Evolutionary conservation across 2,797 vertebrate species (phyloP).

Genomic region (Muscicapa comitata): DNA sequence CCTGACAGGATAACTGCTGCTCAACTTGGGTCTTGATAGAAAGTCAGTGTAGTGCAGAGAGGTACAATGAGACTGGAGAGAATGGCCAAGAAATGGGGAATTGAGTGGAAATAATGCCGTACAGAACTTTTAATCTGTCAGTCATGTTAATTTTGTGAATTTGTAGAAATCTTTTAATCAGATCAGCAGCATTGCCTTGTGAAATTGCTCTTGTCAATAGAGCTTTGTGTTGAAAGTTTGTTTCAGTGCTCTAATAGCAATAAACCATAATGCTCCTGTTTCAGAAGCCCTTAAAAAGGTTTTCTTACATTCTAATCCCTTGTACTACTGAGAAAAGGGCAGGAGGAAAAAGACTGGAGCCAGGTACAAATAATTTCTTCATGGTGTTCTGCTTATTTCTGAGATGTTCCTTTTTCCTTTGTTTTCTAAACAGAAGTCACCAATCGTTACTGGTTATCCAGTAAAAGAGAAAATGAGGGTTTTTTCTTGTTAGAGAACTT

Average conservation of each 20-base stretch:
- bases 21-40: neutral
- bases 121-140: neutral
- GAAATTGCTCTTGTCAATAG: neutral
- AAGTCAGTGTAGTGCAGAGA: neutral
- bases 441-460: neutral
- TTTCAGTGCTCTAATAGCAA: neutral
- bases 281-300: neutral
- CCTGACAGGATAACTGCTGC: neutral
- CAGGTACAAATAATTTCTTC: neutral
- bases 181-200: neutral
- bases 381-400: neutral
- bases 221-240: neutral
- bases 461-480: neutral
- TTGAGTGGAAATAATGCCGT: neutral
- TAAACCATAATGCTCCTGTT: neutral
- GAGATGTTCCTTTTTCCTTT: neutral
- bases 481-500: neutral
- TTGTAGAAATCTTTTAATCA: neutral
- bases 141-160: rapidly evolving
- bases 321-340: neutral
- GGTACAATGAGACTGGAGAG: neutral
- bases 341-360: neutral
- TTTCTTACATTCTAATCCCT: neutral
- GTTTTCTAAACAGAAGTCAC: neutral
- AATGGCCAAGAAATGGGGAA: neutral